phyloP scores from a whole-genome alignment of 2,113 vertebrate species.

The Trochalopteron elliotii region DNA sequence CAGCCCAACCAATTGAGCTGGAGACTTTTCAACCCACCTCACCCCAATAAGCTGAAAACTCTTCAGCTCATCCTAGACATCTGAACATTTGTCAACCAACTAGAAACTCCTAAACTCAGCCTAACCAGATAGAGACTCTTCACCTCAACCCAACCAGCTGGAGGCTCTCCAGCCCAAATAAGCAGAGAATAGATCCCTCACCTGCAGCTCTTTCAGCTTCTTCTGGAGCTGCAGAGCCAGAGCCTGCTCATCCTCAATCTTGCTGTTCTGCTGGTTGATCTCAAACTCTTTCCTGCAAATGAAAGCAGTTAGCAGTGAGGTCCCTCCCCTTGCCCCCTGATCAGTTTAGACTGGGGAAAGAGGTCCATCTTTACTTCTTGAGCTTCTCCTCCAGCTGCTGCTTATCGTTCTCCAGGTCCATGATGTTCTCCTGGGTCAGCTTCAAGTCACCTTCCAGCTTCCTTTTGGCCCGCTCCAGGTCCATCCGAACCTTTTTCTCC shows the following conservation, averaged over 20 bases:
- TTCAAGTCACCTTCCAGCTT: slow-evolving; percentile 81
- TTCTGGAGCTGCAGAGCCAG: slow-evolving; percentile 84
- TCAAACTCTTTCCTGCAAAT: slow-evolving; percentile 78
- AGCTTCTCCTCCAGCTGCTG: slow-evolving; percentile 79
- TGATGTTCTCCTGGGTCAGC: slow-evolving; percentile 77
- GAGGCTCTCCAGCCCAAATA: not conserved
- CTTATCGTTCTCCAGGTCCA: slow-evolving; percentile 83
- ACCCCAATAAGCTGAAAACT: not conserved
- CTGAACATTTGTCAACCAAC: not conserved
- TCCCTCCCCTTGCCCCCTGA: not conserved
- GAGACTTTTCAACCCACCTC: not conserved
- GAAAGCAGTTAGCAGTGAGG: not conserved
- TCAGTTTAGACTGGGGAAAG: not conserved
- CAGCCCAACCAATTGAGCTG: not conserved
- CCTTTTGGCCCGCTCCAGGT: slow-evolving; percentile 78
- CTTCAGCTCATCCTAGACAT: not conserved
- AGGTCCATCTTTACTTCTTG: slow-evolving; percentile 58
- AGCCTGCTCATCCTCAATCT: slow-evolving; percentile 82
- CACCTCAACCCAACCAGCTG: not conserved
- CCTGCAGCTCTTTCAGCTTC: slow-evolving; percentile 91
- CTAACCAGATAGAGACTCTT: not conserved
- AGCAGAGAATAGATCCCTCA: not conserved
- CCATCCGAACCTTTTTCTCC: slow-evolving; percentile 83
- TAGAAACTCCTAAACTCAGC: not conserved
- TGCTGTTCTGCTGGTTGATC: slow-evolving; percentile 71